Evolutionary conservation across 2,888 invertebrate genomes (phyloP), one percentile per base, ranked within the genome.

Genomic region (Rhimphoctona megacephalus): DNA sequence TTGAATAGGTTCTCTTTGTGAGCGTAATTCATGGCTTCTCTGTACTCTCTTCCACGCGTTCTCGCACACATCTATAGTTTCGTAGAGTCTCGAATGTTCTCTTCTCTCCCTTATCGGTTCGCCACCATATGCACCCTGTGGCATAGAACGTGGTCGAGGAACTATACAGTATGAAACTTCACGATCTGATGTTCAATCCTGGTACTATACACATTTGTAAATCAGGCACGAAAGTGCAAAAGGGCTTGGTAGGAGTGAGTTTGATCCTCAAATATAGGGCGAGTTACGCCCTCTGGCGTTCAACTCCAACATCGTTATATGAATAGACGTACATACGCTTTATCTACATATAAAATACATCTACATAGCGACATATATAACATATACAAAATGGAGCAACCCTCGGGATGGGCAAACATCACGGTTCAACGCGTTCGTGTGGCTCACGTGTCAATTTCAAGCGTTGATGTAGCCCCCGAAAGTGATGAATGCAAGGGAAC

Each of bases 31-130:
- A 14, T 57, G 14, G 25, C 22, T 25, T 2, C 22, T 14, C 57
- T 25, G 2, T 54, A 11, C 8, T 57, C 25, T 4, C 25, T 57
- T 2, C 11, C 8, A 2, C 54, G 43, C 11, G 43, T 9, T 6
- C 39, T 6, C 39, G 5, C 52, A 11, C 22, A 25, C 4, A 22
- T 0, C 22, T 54, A 22, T 22, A 25, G 14, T 57, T 57, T 57
- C 25, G 14, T 22, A 54, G 22, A 54, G 22, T 25, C 57, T 57
- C 11, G 8, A 39, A 22, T 61, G 43, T 22, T 64, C 52, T 49
- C 78, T 81, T 43, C 73, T 66, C 66, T 30, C 43, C 69, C 61
- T 80, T 79, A 81, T 70, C 88, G 85, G 81, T 67, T 67, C 49
- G 22, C 66, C 66, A 33, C 49, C 83, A 66, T 72, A 70, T 73